These are phyloP conservation scores for Oostethus manadensis DNA, from an alignment of 2,113 vertebrate species.

Conservation along the genomic window DNA sequence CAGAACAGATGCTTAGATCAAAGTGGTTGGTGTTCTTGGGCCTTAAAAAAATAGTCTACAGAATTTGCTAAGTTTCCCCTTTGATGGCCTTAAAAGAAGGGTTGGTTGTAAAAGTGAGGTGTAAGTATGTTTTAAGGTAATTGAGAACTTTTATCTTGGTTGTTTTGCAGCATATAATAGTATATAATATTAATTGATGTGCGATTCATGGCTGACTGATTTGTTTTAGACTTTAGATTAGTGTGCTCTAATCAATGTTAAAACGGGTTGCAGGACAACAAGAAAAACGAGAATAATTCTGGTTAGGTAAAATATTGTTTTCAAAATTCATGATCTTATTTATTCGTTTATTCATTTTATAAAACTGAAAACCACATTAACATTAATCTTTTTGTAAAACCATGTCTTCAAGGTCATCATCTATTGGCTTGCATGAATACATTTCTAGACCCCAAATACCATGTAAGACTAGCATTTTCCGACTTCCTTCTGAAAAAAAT, in stretches of 20 bases:
- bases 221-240: neutral
- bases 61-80: conserved; percentile 24
- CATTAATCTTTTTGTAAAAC: no score
- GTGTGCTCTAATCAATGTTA: no score
- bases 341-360: no score
- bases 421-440: no score
- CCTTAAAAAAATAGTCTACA: conserved; percentile 16
- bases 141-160: neutral
- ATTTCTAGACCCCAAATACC: no score
- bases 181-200: conserved; percentile 6
- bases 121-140: conserved; percentile 6
- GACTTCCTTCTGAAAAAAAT: neutral
- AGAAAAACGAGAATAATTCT: no score
- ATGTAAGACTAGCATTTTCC: no score
- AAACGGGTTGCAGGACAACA: no score
- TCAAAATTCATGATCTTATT: no score
- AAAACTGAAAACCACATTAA: no score
- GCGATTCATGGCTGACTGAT: neutral
- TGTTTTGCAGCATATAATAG: conserved; percentile 8
- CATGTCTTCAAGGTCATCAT: no score
- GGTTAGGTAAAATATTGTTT: no score
- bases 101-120: conserved; percentile 2
- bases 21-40: conserved; percentile 41
- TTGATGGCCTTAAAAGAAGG: conserved; percentile 11
- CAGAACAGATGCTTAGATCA: conserved; percentile 54